Base-by-base conservation (phyloP, 1,140 invertebrate genomes). In the Cardiocondyla obscurior region DNA sequence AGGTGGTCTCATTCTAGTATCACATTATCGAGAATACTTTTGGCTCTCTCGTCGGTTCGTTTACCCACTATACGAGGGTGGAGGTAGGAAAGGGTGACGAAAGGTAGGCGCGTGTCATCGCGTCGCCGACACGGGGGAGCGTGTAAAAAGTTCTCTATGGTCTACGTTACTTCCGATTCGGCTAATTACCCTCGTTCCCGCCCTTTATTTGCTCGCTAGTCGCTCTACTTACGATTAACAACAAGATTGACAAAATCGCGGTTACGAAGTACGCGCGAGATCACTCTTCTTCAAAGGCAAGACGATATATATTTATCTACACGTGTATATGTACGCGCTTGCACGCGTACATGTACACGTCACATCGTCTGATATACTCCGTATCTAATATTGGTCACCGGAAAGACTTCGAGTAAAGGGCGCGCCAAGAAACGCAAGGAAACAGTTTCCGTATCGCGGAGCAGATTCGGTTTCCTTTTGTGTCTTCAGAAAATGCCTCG, bases 241-340 rank as follows among this genome's bases (percentile, higher is more conserved):
- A 79, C 62, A 42, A 79, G 74, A 79, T 79, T 67, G 60, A 77
- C 74, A 22, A 74, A 25, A 77, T 79, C 74, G 74, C 74, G 72
- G 72, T 60, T 39, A 33, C 39, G 16, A 10, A 36, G 67, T 49
- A 81, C 64, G 65, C 69, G 36, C 67, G 67, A 70, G 36, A 87
- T 84, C 77, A 74, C 69, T 81, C 44, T 65, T 85, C 74, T 82
- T 86, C 79, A 51, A 88, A 88, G 87, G 85, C 87, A 88, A 79
- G 39, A 74, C 60, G 60, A 74, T 22, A 28, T 36, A 39, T 36
- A 22, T 39, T 12, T 44, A 44, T 44, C 3, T 46, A 46, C n/a
- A n/a, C n/a, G n/a, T n/a, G n/a, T n/a, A n/a, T n/a, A n/a, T n/a
- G n/a, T n/a, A n/a, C n/a, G n/a, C n/a, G n/a, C n/a, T n/a, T n/a